Conservation (phyloP, 92 coral and sea anemone genomes). For the Montipora capitata region DNA sequence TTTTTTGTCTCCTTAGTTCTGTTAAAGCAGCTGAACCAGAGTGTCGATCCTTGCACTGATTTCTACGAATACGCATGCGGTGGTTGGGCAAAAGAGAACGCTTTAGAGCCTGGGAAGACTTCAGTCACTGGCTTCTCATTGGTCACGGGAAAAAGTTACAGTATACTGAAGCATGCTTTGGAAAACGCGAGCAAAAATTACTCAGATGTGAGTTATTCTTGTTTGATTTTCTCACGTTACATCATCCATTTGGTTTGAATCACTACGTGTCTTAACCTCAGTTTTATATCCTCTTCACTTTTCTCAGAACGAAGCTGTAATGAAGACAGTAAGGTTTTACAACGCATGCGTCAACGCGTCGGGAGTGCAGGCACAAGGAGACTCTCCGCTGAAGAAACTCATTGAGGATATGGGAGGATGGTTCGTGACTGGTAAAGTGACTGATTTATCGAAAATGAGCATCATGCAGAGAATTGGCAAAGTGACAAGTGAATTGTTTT, state of each 20-base stretch:
- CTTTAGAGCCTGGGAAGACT: conserved; percentile 65
- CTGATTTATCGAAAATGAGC: background rate
- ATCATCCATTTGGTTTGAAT: too few relatives aligned
- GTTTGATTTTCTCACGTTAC: too few relatives aligned
- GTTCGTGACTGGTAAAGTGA: conserved; percentile 47
- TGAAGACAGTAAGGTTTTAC: conserved; percentile 56
- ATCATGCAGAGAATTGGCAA: conserved; percentile 40
- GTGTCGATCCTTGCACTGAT: conserved; percentile 79
- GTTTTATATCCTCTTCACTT: background rate
- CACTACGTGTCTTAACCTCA: background rate
- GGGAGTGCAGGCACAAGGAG: conserved; percentile 38
- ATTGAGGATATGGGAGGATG: conserved; percentile 61
- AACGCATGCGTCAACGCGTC: conserved; percentile 29
- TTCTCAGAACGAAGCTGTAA: conserved; percentile 66
- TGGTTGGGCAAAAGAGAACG: conserved; percentile 75
- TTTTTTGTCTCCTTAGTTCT: conserved; percentile 9
- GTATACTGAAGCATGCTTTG: conserved; percentile 56
- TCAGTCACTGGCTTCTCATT: conserved; percentile 63
- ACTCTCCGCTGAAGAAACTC: conserved; percentile 40
- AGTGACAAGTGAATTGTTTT: conserved; percentile 35
- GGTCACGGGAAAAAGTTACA: conserved; percentile 56
- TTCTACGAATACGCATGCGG: conserved; percentile 82
- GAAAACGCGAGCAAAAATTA: conserved; percentile 51
- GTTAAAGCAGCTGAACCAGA: conserved; percentile 76
- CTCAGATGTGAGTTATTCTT: conserved; percentile 29